Percentiles rank a stretch among this genome's conserved stretches.
phyloP scores from a whole-genome alignment of 2,113 vertebrate genomes.

The Illadopsis cleaveri region DNA sequence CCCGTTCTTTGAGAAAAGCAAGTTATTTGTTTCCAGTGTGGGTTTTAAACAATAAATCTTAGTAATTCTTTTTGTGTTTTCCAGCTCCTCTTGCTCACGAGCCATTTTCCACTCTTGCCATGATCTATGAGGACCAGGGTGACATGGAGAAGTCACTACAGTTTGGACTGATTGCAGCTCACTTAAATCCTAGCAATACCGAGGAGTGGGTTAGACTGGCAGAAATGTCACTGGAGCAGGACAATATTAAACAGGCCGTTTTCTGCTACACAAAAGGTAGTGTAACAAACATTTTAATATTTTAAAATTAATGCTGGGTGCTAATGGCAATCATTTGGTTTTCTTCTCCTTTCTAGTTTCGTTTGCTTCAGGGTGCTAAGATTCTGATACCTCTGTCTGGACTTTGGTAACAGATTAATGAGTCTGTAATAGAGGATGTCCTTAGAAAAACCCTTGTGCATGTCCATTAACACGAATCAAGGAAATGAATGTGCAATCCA shows the following conservation, averaged over 20 bases:
- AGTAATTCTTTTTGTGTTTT: neutral
- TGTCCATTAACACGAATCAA: accelerated
- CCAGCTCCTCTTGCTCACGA: slow-evolving; percentile 96
- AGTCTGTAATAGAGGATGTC: neutral
- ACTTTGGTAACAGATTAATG: neutral
- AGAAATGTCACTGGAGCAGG: slow-evolving; percentile 96
- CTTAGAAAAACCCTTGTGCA: accelerated
- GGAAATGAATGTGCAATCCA: neutral
- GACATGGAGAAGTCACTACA: slow-evolving; percentile 95
- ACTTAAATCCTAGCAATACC: slow-evolving; percentile 94
- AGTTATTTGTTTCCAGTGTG: neutral
- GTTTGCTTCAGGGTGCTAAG: neutral
- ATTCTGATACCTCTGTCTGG: neutral
- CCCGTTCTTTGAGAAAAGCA: neutral
- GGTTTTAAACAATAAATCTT: neutral
- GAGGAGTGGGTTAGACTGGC: slow-evolving; percentile 97
- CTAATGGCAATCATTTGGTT: neutral
- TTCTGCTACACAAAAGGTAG: slow-evolving; percentile 98
- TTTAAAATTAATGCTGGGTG: neutral
- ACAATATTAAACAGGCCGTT: slow-evolving; percentile 94
- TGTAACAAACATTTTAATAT: neutral
- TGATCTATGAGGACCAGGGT: slow-evolving; percentile 97
- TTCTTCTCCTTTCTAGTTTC: neutral
- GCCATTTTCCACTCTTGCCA: slow-evolving; percentile 96
- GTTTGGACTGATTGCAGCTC: slow-evolving; percentile 95